phyloP scores from a whole-genome alignment of 2,113 vertebrate species.

The Ceyx margarethae region DNA sequence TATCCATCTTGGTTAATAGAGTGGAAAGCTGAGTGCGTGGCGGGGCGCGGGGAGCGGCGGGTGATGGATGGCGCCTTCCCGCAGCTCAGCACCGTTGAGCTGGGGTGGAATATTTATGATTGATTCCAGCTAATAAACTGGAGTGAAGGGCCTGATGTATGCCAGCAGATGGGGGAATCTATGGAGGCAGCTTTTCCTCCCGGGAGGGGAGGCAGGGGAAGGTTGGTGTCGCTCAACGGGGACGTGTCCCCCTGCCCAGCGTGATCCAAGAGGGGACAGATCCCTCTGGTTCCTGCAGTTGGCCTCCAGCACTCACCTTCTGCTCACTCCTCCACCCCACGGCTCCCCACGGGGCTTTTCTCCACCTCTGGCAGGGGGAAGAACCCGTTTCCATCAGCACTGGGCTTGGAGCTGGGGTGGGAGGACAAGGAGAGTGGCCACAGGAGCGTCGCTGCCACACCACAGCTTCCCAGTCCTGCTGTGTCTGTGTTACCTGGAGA shows the following conservation, averaged over 20 bases:
- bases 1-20: constrained; percentile 95
- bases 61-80: constrained; percentile 90
- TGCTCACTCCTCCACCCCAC: neutral
- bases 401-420: neutral
- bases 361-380: neutral
- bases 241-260: neutral
- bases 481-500: neutral
- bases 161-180: constrained; percentile 87
- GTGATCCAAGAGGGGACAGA: neutral
- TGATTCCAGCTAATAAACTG: constrained; percentile 94
- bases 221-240: neutral
- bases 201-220: neutral
- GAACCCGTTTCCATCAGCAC: rapidly evolving
- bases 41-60: constrained; percentile 76
- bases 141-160: constrained; percentile 90
- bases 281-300: neutral
- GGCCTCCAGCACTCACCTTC: neutral
- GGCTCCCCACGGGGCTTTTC: neutral
- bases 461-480: neutral
- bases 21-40: constrained; percentile 83
- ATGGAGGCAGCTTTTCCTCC: constrained; percentile 69
- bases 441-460: neutral
- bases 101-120: constrained; percentile 94
- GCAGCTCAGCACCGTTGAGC: constrained; percentile 79
- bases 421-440: neutral